A percentile compares a stretch with the other conserved stretches of the same genome.
phyloP scores from a whole-genome alignment of 2,797 vertebrate genomes.

The Bryconaethiops microstoma region DNA sequence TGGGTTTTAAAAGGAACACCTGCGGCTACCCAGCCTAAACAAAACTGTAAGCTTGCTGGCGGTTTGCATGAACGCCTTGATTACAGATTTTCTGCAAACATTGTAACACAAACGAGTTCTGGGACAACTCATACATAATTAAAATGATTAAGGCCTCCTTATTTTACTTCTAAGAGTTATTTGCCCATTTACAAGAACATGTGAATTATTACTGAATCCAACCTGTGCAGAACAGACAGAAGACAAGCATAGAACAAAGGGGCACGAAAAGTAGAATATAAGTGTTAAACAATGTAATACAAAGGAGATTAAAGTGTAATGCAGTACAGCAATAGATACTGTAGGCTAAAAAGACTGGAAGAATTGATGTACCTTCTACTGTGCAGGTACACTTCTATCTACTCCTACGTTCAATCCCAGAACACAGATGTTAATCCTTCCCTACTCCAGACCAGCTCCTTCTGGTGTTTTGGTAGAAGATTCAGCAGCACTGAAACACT shows the following conservation, averaged over 20 bases:
- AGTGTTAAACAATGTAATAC: neutral
- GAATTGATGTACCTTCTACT: neutral
- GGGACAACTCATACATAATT: neutral
- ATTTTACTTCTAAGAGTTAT: neutral
- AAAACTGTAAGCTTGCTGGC: neutral
- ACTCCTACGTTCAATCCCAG: neutral
- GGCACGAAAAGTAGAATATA: neutral
- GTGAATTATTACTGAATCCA: neutral
- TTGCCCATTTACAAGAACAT: neutral
- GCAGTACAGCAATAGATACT: neutral
- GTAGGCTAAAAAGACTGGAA: neutral
- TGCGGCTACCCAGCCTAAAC: conserved; percentile 6
- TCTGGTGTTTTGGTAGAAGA: neutral
- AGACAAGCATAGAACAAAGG: neutral
- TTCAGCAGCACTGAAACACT: neutral
- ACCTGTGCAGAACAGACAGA: neutral
- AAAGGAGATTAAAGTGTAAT: neutral
- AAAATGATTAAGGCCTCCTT: neutral
- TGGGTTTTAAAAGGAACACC: conserved; percentile 21
- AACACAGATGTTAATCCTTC: neutral
- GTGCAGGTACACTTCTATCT: neutral
- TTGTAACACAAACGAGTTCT: neutral
- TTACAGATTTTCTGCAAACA: neutral
- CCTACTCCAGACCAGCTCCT: neutral
- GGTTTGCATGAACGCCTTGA: no score